Percentiles rank a stretch among this genome's conserved stretches.
Conservation (phyloP, 2,888 invertebrate genomes). For the Ommatoiulus sabulosus region DNA sequence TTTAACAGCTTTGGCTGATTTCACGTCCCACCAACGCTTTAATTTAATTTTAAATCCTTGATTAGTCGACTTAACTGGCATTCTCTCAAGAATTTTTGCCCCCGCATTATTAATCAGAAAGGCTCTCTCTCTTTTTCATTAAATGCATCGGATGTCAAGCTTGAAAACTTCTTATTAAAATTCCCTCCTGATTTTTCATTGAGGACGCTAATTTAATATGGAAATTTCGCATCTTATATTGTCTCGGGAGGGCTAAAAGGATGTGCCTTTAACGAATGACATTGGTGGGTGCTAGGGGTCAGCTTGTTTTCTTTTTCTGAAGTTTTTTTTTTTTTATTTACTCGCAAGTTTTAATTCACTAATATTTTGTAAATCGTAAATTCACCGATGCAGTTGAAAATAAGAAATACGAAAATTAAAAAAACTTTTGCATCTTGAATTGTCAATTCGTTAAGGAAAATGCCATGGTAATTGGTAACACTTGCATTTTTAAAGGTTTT, state of each 20-base stretch:
- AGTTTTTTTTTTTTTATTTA: too few relatives aligned
- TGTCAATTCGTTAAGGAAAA: too few relatives aligned
- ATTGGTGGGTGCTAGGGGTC: background rate
- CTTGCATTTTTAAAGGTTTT: too few relatives aligned
- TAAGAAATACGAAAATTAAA: too few relatives aligned
- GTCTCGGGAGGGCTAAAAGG: background rate
- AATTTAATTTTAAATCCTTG: slow-evolving; percentile 47
- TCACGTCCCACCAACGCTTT: slow-evolving; percentile 19
- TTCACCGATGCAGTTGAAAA: too few relatives aligned
- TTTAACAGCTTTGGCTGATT: slow-evolving; percentile 48
- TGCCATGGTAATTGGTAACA: too few relatives aligned
- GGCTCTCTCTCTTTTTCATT: background rate
- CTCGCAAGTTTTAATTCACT: too few relatives aligned
- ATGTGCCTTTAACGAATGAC: background rate
- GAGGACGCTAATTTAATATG: slow-evolving; percentile 18
- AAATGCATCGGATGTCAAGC: background rate
- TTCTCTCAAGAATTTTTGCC: slow-evolving; percentile 42
- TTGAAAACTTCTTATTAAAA: slow-evolving; percentile 29
- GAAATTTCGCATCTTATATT: background rate
- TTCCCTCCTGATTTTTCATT: slow-evolving; percentile 15
- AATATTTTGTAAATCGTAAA: too few relatives aligned
- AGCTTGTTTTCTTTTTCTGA: too few relatives aligned
- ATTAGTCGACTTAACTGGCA: slow-evolving; percentile 48
- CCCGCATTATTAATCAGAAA: slow-evolving; percentile 21
- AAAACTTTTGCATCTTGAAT: too few relatives aligned